Evolutionary conservation across 2,797 vertebrate genomes (phyloP), one percentile per base, ranked within the genome.

Genomic region (Labeo calbasu): DNA sequence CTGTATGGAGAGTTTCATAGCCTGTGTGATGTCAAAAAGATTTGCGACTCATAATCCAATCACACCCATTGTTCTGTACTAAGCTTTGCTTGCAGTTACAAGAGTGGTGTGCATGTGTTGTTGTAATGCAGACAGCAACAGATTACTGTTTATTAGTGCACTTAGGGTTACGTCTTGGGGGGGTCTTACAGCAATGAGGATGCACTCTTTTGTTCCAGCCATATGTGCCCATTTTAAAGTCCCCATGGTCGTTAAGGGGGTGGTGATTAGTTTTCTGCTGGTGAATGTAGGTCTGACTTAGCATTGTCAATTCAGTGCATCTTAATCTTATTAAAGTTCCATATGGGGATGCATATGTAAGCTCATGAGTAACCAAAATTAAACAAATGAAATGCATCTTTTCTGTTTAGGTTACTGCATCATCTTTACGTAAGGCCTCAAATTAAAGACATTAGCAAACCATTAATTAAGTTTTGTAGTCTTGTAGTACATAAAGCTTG

Each of bases 271-370:
- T 36, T 53, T 82, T 82, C n/a, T 40, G 28, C 21, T 6, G 59
- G 59, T 21, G 32, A 66, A 40, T 21, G 12, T 48, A 53, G 15
- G 28, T 21, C 40, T 72, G 53, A 32, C 7, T 43, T 17, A 13
- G 21, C 63, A 78, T 48, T 81, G 79, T 61, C 12, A 72, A 63
- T 73, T 82, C 43, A 65, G 76, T 48, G 40, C 23, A 65, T 78
- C 43, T 78, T 78, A 82, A 82, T 73, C 80, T 65, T 73, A 73
- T 73, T 73, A 73, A 23, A 73, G 55, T 63, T 50, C 80, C 57
- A 73, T 73, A 82, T 73, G 80, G 32, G 32, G 32, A 36, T 36
- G 32, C 32, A 36, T 36, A 36, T 36, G 4, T 4, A 36, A 36
- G 32, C 32, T 32, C 28, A 32, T 32, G 28, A 32, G 28, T 32